Percentiles rank a stretch among this genome's conserved stretches.
These are phyloP conservation scores for Lepidostoma basale DNA, from an alignment of 1,140 invertebrate genomes.

Conservation along the genomic window DNA sequence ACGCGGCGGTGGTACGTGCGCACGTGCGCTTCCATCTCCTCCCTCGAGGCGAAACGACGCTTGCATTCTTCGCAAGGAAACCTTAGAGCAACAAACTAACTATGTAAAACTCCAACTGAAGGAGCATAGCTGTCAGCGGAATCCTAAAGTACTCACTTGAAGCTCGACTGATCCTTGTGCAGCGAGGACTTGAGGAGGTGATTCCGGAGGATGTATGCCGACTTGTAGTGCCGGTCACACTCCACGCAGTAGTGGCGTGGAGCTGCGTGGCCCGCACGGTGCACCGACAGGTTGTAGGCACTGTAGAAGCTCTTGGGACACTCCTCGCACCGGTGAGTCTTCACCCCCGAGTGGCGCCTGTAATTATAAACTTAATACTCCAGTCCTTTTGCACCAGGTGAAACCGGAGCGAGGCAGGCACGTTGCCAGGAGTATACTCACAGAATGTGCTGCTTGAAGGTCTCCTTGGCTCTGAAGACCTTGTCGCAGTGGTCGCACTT, in stretches of 20 bases:
- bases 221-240: conserved; percentile 40
- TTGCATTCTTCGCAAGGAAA: conserved; percentile 51
- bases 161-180: conserved; percentile 30
- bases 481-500: conserved; percentile 50
- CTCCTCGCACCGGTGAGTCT: conserved; percentile 24
- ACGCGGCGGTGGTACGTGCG: conserved; percentile 52
- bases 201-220: conserved; percentile 23
- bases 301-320: conserved; percentile 39
- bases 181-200: conserved; percentile 29
- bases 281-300: conserved; percentile 13
- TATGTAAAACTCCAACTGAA: not conserved
- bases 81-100: conserved; percentile 36
- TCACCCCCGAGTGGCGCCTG: conserved; percentile 30
- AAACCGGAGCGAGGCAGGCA: not conserved
- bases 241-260: conserved; percentile 38
- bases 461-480: conserved; percentile 46
- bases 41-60: conserved; percentile 50
- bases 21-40: conserved; percentile 50
- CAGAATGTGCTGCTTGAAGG: conserved; percentile 33
- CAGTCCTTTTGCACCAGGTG: not conserved
- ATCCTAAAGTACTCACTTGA: conserved; percentile 24
- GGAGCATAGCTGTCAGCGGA: not conserved
- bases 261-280: conserved; percentile 32
- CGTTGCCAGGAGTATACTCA: not conserved
- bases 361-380: not conserved